Conservation (phyloP, 2,113 vertebrate genomes). For the Mobula birostris region DNA sequence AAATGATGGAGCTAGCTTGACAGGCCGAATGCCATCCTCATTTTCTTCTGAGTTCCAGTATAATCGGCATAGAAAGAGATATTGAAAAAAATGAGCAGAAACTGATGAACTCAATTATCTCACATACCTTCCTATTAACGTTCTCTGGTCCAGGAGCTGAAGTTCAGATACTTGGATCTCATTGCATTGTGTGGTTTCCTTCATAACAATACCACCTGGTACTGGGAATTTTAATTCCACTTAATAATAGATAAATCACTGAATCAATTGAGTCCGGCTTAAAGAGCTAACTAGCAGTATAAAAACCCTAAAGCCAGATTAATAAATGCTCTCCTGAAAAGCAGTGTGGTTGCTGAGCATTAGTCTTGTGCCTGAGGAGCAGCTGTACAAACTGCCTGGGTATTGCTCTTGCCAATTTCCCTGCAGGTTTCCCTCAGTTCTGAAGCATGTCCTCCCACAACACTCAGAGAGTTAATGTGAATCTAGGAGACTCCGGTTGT, state of each 20-base stretch:
- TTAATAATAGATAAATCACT: neutral
- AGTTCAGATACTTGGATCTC: neutral
- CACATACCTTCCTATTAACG: neutral
- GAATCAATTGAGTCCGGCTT: neutral
- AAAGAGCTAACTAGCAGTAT: neutral
- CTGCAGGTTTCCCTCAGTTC: neutral
- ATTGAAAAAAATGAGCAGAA: neutral
- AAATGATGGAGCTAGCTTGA: no score
- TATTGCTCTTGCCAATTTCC: neutral
- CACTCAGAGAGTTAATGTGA: neutral
- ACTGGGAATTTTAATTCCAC: neutral
- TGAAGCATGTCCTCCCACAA: neutral
- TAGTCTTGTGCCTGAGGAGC: neutral
- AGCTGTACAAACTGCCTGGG: neutral
- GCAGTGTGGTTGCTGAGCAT: constrained; percentile 11
- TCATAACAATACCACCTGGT: neutral
- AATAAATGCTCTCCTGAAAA: neutral
- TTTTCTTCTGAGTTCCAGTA: no score
- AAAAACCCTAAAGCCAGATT: neutral
- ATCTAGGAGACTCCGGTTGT: neutral
- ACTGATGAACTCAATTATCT: neutral
- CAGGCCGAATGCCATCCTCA: no score
- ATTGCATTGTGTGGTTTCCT: neutral
- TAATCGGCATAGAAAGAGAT: neutral
- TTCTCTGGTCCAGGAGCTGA: neutral